These are phyloP conservation scores for Scaptomyza flava DNA, from an alignment of 2,888 invertebrate genomes.

Conservation along the genomic window DNA sequence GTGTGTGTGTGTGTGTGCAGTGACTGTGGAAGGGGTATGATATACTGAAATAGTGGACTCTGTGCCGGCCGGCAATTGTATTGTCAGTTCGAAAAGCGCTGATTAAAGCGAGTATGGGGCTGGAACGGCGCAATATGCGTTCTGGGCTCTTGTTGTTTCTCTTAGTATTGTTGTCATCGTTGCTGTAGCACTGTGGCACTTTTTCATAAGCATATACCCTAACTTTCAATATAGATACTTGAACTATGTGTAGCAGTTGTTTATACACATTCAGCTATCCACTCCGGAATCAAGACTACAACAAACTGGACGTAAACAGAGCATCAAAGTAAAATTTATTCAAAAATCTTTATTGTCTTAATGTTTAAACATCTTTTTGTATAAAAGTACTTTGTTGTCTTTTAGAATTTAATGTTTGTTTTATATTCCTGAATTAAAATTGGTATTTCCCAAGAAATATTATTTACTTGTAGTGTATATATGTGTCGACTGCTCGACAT, in stretches of 20 bases:
- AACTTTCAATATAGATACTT: not conserved
- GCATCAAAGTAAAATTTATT: no score
- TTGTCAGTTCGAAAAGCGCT: slow-evolving; percentile 67
- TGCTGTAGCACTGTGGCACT: slow-evolving; percentile 28
- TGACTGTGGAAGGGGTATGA: not conserved
- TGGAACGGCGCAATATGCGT: slow-evolving; percentile 58
- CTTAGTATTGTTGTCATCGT: slow-evolving; percentile 54
- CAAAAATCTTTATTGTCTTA: no score
- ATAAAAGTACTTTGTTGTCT: no score
- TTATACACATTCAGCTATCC: no score
- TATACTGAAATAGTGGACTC: slow-evolving; percentile 19
- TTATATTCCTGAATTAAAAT: no score
- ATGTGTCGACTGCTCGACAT: not conserved
- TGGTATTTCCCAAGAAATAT: not conserved
- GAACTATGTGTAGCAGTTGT: not conserved
- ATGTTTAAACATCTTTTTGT: no score
- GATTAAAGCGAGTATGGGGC: slow-evolving; percentile 65
- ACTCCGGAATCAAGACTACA: no score
- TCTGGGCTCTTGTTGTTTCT: slow-evolving; percentile 38
- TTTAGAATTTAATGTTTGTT: no score
- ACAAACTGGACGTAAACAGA: no score
- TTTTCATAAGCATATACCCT: slow-evolving; percentile 17
- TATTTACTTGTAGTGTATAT: slow-evolving; percentile 17
- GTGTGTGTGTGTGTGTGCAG: no score
- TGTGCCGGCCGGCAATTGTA: slow-evolving; percentile 77